Percentiles rank a stretch among this genome's conserved stretches.
Evolutionary conservation across 2,888 invertebrate species (phyloP).

Genomic region (Anthophora plumipes): DNA sequence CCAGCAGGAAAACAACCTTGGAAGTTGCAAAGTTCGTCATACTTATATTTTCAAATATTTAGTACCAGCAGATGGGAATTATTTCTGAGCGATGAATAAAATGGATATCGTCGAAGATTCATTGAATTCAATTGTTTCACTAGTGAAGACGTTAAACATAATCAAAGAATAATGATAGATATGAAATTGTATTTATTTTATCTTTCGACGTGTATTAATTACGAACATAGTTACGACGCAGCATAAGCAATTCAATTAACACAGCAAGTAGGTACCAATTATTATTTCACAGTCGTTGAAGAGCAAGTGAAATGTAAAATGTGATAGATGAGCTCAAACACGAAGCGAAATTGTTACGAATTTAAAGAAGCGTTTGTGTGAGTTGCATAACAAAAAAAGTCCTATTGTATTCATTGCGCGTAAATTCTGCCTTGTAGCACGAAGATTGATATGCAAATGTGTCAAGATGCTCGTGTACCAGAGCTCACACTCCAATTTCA

Average conservation of each 20-base stretch:
- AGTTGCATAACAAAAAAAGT: constrained; percentile 8
- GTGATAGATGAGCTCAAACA: background rate
- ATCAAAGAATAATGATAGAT: background rate
- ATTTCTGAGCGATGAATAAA: no score
- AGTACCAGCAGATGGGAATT: background rate
- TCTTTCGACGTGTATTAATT: background rate
- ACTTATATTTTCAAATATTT: background rate
- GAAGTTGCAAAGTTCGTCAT: background rate
- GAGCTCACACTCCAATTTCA: constrained; percentile 52
- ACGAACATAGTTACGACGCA: background rate
- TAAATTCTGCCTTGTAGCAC: constrained; percentile 26
- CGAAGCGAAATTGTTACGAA: constrained; percentile 7
- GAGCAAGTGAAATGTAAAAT: background rate
- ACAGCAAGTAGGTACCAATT: background rate
- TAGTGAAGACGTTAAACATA: no score
- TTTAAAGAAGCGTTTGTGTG: background rate
- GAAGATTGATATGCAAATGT: constrained; percentile 59
- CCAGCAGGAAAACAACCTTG: background rate
- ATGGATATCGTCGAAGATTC: background rate
- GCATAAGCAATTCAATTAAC: background rate
- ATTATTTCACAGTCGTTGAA: background rate
- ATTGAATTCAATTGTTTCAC: background rate
- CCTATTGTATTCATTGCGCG: constrained; percentile 42
- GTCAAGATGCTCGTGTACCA: constrained; percentile 37
- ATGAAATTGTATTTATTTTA: background rate